Percentiles rank a stretch among this genome's conserved stretches.
Conservation (phyloP, 2,797 vertebrate genomes). For the Poecilia gillii region DNA sequence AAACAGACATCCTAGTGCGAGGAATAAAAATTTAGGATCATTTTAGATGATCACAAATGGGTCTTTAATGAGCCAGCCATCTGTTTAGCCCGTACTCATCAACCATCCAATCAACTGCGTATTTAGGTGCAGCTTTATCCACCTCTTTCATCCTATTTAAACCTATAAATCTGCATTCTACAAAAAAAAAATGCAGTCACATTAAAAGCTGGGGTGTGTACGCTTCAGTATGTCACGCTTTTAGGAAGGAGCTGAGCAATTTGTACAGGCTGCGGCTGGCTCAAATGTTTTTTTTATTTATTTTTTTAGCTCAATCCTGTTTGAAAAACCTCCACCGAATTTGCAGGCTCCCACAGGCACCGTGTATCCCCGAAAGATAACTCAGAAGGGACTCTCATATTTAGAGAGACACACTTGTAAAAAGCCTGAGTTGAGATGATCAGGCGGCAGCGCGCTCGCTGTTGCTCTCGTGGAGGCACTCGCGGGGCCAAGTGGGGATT, state of each 20-base stretch:
- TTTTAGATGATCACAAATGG: conserved; percentile 71
- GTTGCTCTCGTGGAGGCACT: conserved; percentile 64
- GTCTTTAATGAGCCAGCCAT: conserved; percentile 67
- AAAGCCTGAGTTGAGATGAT: conserved; percentile 67
- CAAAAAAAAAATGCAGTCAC: conserved; percentile 32
- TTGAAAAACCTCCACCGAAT: conserved; percentile 52
- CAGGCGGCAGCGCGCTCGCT: conserved; percentile 48
- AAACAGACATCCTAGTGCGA: conserved; percentile 52
- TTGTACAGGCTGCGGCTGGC: conserved; percentile 41
- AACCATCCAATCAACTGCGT: conserved; percentile 34
- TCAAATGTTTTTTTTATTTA: conserved; percentile 18
- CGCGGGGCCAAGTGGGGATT: conserved; percentile 71
- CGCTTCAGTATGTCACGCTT: conserved; percentile 53
- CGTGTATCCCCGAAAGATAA: conserved; percentile 64
- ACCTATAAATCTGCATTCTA: conserved; percentile 23
- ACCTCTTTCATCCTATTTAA: conserved; percentile 28
- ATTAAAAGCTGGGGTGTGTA: conserved; percentile 37
- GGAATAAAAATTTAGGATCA: conserved; percentile 69
- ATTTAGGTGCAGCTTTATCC: conserved; percentile 38
- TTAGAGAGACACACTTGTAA: conserved; percentile 75
- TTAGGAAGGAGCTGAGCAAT: conserved; percentile 40
- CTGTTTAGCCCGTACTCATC: conserved; percentile 51
- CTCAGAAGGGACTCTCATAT: conserved; percentile 64
- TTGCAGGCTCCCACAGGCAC: conserved; percentile 55
- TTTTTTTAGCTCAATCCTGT: conserved; percentile 57